Percentiles rank a stretch among this genome's conserved stretches.
These are phyloP conservation scores for Esox masquinongy DNA, from an alignment of 2,797 vertebrate species.

Conservation along the genomic window DNA sequence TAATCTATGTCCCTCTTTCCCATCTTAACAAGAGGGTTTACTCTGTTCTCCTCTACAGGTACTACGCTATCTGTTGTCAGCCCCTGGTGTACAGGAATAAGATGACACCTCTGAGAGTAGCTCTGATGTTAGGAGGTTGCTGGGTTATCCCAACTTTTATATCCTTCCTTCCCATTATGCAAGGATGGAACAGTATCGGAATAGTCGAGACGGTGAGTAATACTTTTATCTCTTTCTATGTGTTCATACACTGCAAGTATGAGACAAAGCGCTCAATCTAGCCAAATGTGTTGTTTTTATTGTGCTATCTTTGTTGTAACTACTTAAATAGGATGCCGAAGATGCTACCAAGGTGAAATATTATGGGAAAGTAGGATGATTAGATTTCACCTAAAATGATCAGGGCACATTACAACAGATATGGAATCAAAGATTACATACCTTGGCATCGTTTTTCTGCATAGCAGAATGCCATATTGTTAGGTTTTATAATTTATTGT, in stretches of 20 bases:
- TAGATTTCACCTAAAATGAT: too few relatives aligned
- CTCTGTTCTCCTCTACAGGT: slow-evolving; percentile 72
- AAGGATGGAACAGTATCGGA: slow-evolving; percentile 98
- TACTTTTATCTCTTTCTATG: not conserved
- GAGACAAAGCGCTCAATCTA: not conserved
- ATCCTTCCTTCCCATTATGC: slow-evolving; percentile 98
- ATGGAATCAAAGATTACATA: too few relatives aligned
- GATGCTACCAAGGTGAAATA: too few relatives aligned
- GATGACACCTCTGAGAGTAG: slow-evolving; percentile 93
- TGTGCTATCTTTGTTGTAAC: not conserved
- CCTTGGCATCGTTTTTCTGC: too few relatives aligned
- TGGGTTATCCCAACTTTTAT: slow-evolving; percentile 96
- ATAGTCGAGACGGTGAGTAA: slow-evolving; percentile 90
- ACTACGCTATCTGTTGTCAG: slow-evolving; percentile 98
- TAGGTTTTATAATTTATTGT: too few relatives aligned
- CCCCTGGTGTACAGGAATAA: slow-evolving; percentile 97
- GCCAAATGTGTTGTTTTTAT: not conserved
- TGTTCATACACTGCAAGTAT: not conserved
- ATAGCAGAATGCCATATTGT: too few relatives aligned
- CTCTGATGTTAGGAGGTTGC: slow-evolving; percentile 95
- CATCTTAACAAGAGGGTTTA: not conserved
- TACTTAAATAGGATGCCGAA: too few relatives aligned
- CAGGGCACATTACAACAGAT: too few relatives aligned
- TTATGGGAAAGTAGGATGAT: too few relatives aligned
- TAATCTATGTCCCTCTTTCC: not conserved